phyloP scores from a whole-genome alignment of 2,113 vertebrate species.

The Planiliza haematocheilus region DNA sequence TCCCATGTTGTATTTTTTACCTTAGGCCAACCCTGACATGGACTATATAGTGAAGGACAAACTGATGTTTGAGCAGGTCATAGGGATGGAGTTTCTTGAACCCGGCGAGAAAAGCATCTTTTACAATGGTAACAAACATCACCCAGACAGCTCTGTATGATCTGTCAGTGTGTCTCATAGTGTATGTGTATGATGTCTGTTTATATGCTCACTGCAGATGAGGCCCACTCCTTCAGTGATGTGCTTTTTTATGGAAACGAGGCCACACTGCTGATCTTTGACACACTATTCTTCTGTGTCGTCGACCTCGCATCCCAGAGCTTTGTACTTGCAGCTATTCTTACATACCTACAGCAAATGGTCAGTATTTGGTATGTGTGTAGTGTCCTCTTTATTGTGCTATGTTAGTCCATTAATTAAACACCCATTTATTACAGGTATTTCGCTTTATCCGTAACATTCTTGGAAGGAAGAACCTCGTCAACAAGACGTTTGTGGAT shows the following conservation, averaged over 20 bases:
- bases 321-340: constrained; percentile 84
- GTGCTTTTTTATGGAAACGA: constrained; percentile 96
- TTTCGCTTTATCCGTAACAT: constrained; percentile 84
- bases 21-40: constrained; percentile 93
- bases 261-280: constrained; percentile 91
- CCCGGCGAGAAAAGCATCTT: constrained; percentile 96
- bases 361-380: constrained; percentile 75
- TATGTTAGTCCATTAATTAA: constrained; percentile 10
- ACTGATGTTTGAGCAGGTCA: constrained; percentile 90
- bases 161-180: neutral
- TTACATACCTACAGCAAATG: constrained; percentile 94
- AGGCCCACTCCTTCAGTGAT: constrained; percentile 90
- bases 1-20: constrained; percentile 31
- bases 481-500: constrained; percentile 94
- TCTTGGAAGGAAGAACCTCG: constrained; percentile 88
- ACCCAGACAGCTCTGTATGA: neutral
- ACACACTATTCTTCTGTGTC: constrained; percentile 93
- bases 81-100: constrained; percentile 97
- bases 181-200: constrained; percentile 20
- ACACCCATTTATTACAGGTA: constrained; percentile 79
- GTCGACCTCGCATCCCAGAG: constrained; percentile 93
- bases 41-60: constrained; percentile 99
- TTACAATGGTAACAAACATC: constrained; percentile 89
- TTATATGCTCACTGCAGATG: constrained; percentile 82
- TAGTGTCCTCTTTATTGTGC: neutral